Evolutionary conservation across 2,888 invertebrate genomes (phyloP).

Genomic region (Athrips mouffetella): DNA sequence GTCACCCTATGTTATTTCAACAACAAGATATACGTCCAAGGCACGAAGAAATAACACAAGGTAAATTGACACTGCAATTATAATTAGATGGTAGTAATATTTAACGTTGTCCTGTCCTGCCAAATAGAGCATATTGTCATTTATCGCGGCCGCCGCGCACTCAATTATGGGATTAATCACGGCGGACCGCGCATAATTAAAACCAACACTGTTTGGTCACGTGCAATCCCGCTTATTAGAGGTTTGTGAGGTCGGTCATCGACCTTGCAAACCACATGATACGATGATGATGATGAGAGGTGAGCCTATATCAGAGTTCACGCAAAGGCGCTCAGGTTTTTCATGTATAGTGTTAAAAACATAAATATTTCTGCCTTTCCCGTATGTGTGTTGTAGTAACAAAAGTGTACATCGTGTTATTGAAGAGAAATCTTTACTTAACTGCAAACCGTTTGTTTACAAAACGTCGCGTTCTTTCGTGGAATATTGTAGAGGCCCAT

Average conservation of each 20-base stretch:
- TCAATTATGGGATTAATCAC: conserved; percentile 39
- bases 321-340: too few relatives aligned
- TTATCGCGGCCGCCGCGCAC: conserved; percentile 25
- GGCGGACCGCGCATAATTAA: conserved; percentile 35
- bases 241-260: not conserved
- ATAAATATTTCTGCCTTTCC: too few relatives aligned
- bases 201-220: conserved; percentile 41
- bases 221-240: conserved; percentile 25
- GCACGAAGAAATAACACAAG: not conserved
- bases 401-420: too few relatives aligned
- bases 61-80: conserved; percentile 9
- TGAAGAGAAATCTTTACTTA: too few relatives aligned
- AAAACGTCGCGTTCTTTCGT: too few relatives aligned
- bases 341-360: too few relatives aligned
- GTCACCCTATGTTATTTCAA: too few relatives aligned
- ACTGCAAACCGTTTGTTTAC: too few relatives aligned
- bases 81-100: conserved; percentile 1
- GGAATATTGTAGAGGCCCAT: too few relatives aligned
- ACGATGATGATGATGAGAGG: too few relatives aligned
- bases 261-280: not conserved
- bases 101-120: not conserved
- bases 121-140: conserved; percentile 13
- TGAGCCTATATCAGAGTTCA: too few relatives aligned
- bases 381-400: too few relatives aligned
- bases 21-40: not conserved